A percentile compares a stretch with the other conserved stretches of the same genome.
Conservation (phyloP, 2,888 invertebrate species). For the Acanthoscelides obtectus region DNA sequence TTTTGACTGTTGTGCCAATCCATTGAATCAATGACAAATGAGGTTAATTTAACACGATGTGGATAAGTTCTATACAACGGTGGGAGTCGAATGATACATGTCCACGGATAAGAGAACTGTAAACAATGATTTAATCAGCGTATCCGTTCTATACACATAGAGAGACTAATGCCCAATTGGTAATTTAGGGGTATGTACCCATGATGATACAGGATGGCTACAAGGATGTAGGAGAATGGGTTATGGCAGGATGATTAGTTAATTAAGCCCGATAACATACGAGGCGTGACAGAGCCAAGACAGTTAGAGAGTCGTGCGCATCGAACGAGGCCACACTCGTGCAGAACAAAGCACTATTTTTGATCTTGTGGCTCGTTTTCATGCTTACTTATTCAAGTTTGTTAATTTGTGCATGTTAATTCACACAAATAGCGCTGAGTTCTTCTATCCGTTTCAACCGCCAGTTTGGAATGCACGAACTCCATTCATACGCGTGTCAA, state of each 20-base stretch:
- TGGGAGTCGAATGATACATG: not conserved
- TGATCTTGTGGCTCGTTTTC: no score
- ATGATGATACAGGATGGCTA: not conserved
- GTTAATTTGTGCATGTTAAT: no score
- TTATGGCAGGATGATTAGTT: not conserved
- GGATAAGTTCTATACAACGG: not conserved
- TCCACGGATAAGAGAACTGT: not conserved
- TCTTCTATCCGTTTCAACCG: no score
- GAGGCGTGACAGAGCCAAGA: not conserved
- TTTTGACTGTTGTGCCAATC: not conserved
- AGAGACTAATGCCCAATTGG: not conserved
- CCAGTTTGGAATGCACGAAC: no score
- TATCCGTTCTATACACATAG: not conserved
- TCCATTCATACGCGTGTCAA: no score
- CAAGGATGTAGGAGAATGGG: not conserved
- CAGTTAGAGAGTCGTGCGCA: no score
- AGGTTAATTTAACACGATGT: not conserved
- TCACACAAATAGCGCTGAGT: no score
- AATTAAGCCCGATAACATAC: not conserved
- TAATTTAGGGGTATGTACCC: not conserved
- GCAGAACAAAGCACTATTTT: no score
- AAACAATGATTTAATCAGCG: not conserved
- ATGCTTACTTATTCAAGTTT: no score
- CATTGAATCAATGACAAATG: not conserved
- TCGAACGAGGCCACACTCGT: no score